Conservation (phyloP, 2,888 invertebrate species). For the Cephus nigrinus region DNA sequence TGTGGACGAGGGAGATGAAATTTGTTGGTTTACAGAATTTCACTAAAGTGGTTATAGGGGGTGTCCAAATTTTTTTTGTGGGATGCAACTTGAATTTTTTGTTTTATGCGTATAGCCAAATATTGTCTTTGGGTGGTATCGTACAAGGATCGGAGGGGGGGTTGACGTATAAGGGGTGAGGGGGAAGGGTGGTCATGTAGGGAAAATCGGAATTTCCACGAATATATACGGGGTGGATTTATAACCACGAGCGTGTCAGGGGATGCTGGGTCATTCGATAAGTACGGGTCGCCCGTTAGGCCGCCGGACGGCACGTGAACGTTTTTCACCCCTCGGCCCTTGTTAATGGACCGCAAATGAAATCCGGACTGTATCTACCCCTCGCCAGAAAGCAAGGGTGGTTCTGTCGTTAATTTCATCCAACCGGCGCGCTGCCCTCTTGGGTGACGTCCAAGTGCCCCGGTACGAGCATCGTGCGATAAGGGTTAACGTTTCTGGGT, state of each 20-base stretch:
- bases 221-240: not conserved
- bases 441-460: not conserved
- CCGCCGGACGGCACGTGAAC: not conserved
- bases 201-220: not conserved
- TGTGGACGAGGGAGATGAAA: too few species aligned
- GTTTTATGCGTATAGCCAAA: not conserved
- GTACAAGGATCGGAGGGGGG: too few species aligned
- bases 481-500: not conserved
- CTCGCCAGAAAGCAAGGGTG: not conserved
- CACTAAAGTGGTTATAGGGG: too few species aligned
- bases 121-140: not conserved
- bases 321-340: not conserved
- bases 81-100: not conserved
- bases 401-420: conserved; percentile 26
- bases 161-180: too few species aligned
- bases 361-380: conserved; percentile 23
- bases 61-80: not conserved
- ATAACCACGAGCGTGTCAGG: not conserved
- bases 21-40: not conserved
- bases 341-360: conserved; percentile 24
- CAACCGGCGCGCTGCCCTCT: not conserved
- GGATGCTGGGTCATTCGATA: not conserved
- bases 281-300: not conserved
- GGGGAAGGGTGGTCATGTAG: too few species aligned
- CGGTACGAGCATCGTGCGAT: not conserved